Base-by-base conservation (phyloP, 2,797 vertebrate genomes). In the Psittacula derbiana region DNA sequence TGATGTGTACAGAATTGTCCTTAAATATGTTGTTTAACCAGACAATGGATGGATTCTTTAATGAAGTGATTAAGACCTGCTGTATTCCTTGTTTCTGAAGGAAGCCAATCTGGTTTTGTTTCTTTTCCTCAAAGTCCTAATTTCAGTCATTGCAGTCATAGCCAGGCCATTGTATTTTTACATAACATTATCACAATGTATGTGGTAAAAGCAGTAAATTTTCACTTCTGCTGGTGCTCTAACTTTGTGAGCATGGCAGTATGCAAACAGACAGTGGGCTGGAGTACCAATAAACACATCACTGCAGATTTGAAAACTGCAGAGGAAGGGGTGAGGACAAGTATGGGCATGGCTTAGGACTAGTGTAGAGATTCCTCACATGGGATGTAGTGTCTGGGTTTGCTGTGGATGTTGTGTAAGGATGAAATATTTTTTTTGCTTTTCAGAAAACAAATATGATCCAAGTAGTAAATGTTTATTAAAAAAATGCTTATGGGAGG, bases 1-100 rank as follows among this genome's bases (percentile, higher is more conserved):
- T 95, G 64, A 49, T 69, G 73, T 84, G 82, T 44, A 57, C 73
- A 87, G 55, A 96, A 83, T 86, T 92, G 86, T 75, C 83, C 60
- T 91, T 83, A 91, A 41, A 86, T 16, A 2, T 33, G 80, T 80
- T 25, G 50, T 80, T 96, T 94, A 67, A 89, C 65, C 50, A 61
- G 90, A 74, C n/a, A n/a, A 67, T 84, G 70, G 60, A 81, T 83
- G 30, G 33, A 64, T 64, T 91, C 25, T 28, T 28, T 73, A 31
- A 57, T 74, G 21, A 88, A 80, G 75, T 43, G 49, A 55, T 65
- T 49, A 57, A 79, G 62, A 16, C 55, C 66, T 73, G 33, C 27
- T 66, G 3, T 64, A 15, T 23, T 43, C 12, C 46, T 41, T 38
- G 7, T 47, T 73, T 80, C 44, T 71, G 58, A 60, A 36, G 53